A percentile compares a stretch with the other conserved stretches of the same genome.
Evolutionary conservation across 2,113 vertebrate genomes (phyloP).

Genomic region (Pandion haliaetus): DNA sequence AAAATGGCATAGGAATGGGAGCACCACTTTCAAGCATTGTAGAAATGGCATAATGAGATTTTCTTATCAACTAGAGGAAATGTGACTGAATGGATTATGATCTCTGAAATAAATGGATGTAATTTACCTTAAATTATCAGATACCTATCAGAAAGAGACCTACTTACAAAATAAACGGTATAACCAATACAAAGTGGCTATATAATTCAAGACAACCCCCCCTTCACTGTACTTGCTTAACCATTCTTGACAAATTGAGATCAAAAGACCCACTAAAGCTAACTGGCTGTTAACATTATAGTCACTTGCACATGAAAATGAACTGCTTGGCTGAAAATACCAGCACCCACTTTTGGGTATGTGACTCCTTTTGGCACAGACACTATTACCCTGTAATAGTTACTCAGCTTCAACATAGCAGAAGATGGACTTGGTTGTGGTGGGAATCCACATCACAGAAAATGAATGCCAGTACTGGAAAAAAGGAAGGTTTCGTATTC

Average conservation of each 20-base stretch:
- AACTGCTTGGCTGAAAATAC: background rate
- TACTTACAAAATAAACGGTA: background rate
- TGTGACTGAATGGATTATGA: background rate
- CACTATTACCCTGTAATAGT: background rate
- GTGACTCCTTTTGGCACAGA: background rate
- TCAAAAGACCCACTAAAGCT: background rate
- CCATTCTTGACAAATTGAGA: background rate
- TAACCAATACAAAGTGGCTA: background rate
- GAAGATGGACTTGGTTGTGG: background rate
- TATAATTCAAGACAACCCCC: background rate
- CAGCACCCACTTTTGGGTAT: background rate
- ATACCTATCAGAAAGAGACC: background rate
- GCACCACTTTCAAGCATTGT: background rate
- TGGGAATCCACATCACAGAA: background rate
- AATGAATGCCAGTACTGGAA: background rate
- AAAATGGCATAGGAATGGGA: background rate
- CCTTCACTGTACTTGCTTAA: background rate
- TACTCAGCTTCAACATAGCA: background rate
- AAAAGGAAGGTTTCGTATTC: background rate
- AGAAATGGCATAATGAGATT: conserved; percentile 3
- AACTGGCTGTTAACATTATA: background rate
- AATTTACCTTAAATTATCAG: conserved; percentile 10
- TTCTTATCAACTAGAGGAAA: background rate
- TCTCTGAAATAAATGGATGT: background rate
- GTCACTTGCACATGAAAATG: background rate